Evolutionary conservation across 1,140 invertebrate genomes (phyloP).

Genomic region (Aphelenchoides avenae): DNA sequence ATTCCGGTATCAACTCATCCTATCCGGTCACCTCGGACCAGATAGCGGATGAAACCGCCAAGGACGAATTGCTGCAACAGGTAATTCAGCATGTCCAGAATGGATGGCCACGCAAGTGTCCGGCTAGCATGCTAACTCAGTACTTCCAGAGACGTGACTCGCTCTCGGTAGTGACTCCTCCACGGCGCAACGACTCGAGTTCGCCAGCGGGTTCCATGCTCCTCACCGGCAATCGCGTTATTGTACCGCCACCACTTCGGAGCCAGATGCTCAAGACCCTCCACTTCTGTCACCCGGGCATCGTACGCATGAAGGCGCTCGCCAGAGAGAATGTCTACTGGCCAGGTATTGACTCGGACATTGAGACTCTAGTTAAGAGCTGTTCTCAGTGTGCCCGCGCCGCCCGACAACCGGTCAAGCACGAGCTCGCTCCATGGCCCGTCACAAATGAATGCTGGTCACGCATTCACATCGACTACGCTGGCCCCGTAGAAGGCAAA

Average conservation of each 20-base stretch:
- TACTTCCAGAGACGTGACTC: too few species aligned
- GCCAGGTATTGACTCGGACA: not conserved
- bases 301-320: slow-evolving; percentile 54
- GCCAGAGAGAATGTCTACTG: slow-evolving; percentile 40
- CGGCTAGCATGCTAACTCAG: too few species aligned
- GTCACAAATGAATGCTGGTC: slow-evolving; percentile 4
- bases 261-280: slow-evolving; percentile 39
- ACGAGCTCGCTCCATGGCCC: slow-evolving; percentile 9
- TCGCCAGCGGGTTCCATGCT: not conserved
- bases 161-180: not conserved
- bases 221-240: not conserved
- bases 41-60: too few species aligned
- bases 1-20: too few species aligned
- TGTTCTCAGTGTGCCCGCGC: slow-evolving; percentile 1
- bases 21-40: too few species aligned
- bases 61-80: too few species aligned
- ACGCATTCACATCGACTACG: slow-evolving; percentile 13
- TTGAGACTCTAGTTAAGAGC: not conserved
- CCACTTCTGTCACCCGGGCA: slow-evolving; percentile 48
- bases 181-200: not conserved
- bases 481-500: not conserved
- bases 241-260: slow-evolving; percentile 38
- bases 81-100: too few species aligned
- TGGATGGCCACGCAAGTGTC: too few species aligned
- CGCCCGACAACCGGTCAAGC: slow-evolving; percentile 12